Percentiles rank a stretch among this genome's conserved stretches.
Conservation (phyloP, 2,113 vertebrate genomes). For the Halcyon senegalensis region DNA sequence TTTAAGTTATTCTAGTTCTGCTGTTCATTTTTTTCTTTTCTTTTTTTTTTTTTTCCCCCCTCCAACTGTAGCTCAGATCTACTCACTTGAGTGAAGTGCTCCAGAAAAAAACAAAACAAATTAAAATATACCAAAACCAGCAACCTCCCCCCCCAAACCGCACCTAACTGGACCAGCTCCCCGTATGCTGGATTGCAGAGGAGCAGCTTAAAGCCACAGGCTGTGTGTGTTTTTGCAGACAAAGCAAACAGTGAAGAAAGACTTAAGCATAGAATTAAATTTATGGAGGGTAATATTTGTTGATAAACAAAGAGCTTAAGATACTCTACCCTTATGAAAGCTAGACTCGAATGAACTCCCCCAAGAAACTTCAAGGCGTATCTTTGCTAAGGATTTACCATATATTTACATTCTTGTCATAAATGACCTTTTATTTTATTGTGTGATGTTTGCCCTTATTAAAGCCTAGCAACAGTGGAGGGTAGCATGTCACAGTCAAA, state of each 20-base stretch:
- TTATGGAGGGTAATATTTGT: background rate
- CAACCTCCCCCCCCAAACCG: rapidly evolving
- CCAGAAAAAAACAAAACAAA: background rate
- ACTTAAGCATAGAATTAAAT: background rate
- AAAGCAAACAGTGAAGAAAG: background rate
- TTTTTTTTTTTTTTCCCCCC: background rate
- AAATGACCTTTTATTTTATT: conserved; percentile 74
- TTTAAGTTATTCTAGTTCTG: background rate
- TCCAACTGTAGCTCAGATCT: background rate
- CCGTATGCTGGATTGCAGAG: background rate
- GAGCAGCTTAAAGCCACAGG: background rate
- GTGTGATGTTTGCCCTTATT: conserved; percentile 72
- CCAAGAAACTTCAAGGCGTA: background rate
- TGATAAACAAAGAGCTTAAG: conserved; percentile 44
- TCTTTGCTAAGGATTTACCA: conserved; percentile 44
- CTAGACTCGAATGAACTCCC: background rate
- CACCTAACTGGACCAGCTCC: background rate
- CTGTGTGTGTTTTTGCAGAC: background rate
- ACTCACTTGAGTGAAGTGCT: background rate
- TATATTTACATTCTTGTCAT: conserved; percentile 64
- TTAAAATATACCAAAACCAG: background rate
- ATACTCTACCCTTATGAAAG: background rate
- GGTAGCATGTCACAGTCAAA: conserved; percentile 27
- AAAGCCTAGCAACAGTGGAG: conserved; percentile 47
- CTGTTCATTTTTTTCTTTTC: background rate